phyloP scores from a whole-genome alignment of 2,797 vertebrate genomes.

The Aeoliscus strigatus region DNA sequence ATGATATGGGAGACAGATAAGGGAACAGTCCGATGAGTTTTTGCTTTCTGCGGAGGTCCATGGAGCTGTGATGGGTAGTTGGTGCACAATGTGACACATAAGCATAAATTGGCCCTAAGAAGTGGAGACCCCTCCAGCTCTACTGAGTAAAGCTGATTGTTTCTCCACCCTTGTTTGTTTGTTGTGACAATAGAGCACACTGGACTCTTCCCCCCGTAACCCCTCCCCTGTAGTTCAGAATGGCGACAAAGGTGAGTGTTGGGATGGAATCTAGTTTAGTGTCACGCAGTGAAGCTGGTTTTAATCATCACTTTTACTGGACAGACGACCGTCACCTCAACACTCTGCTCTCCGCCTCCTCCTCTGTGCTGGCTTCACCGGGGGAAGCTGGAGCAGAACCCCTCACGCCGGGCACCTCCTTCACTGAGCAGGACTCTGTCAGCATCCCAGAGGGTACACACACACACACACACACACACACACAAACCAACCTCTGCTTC shows the following conservation, averaged over 20 bases:
- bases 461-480: not conserved
- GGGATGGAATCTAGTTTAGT: not conserved
- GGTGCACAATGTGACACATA: too few relatives aligned
- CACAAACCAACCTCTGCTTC: not conserved
- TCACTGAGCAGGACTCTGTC: constrained; percentile 82
- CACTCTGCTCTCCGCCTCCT: constrained; percentile 80
- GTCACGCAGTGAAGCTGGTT: not conserved
- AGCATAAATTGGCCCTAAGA: too few relatives aligned
- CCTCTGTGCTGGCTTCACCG: constrained; percentile 81
- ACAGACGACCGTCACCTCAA: constrained; percentile 91
- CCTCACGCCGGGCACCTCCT: constrained; percentile 59
- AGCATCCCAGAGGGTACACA: constrained; percentile 85
- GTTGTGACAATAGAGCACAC: constrained; percentile 67
- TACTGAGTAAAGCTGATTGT: too few relatives aligned
- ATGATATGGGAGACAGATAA: too few relatives aligned
- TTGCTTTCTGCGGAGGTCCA: too few relatives aligned
- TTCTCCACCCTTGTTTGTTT: too few relatives aligned
- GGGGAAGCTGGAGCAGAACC: constrained; percentile 80
- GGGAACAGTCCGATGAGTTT: too few relatives aligned
- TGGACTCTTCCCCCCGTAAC: constrained; percentile 93
- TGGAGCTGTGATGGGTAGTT: too few relatives aligned
- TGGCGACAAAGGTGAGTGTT: constrained; percentile 86
- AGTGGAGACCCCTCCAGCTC: too few relatives aligned
- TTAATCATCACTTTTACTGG: constrained; percentile 2
- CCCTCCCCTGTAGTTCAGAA: constrained; percentile 89